Percentiles rank a stretch among this genome's conserved stretches.
These are phyloP conservation scores for Pandemis cinnamomeana DNA, from an alignment of 2,888 invertebrate species.

Conservation along the genomic window DNA sequence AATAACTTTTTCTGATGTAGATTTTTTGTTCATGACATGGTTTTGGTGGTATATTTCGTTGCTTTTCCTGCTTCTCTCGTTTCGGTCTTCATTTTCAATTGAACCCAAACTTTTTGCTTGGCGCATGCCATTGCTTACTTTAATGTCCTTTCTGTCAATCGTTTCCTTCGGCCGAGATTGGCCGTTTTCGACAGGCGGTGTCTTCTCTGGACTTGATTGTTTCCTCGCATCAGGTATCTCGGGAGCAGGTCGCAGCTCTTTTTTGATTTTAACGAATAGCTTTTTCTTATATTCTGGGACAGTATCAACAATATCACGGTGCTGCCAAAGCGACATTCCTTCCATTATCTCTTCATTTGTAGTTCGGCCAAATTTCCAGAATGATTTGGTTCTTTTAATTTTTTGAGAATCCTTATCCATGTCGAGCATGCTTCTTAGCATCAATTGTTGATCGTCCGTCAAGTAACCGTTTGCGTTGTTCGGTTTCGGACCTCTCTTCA, in stretches of 20 bases:
- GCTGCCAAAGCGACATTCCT: constrained; percentile 95
- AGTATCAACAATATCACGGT: constrained; percentile 92
- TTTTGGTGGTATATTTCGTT: constrained; percentile 65
- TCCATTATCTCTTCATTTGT: constrained; percentile 90
- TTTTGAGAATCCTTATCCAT: constrained; percentile 86
- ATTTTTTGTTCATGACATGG: constrained; percentile 72
- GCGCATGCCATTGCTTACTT: constrained; percentile 72
- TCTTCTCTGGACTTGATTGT: constrained; percentile 62
- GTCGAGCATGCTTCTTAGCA: constrained; percentile 78
- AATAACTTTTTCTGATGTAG: constrained; percentile 76
- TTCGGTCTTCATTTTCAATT: constrained; percentile 74
- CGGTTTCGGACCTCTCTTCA: constrained; percentile 72
- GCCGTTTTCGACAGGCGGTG: constrained; percentile 58
- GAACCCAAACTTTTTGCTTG: constrained; percentile 80
- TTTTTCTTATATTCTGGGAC: constrained; percentile 82
- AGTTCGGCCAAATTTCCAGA: constrained; percentile 92
- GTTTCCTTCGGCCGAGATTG: constrained; percentile 72
- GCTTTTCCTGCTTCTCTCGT: constrained; percentile 63
- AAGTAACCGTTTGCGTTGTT: constrained; percentile 76
- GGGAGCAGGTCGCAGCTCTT: constrained; percentile 75
- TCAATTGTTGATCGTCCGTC: constrained; percentile 83
- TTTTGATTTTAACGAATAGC: constrained; percentile 76
- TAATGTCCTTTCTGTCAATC: constrained; percentile 78
- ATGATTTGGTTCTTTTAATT: constrained; percentile 92
- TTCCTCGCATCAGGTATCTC: constrained; percentile 71